Evolutionary conservation across 2,113 vertebrate genomes (phyloP).

Genomic region (Pardalotus punctatus): DNA sequence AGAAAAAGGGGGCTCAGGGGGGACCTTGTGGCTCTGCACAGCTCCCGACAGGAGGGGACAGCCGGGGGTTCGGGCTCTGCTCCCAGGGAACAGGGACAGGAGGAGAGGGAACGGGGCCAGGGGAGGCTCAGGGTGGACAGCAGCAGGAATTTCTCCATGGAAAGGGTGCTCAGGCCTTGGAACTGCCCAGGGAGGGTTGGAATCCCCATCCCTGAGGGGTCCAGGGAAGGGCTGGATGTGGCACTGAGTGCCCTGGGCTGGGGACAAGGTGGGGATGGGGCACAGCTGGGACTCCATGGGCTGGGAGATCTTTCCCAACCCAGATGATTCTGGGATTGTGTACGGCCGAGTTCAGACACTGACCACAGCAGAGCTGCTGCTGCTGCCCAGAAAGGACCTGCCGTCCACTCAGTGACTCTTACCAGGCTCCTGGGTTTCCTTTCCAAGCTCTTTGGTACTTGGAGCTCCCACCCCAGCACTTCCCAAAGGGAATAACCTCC

Average conservation of each 20-base stretch:
- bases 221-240: neutral
- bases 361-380: neutral
- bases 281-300: neutral
- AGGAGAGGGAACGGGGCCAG: neutral
- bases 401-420: neutral
- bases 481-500: neutral
- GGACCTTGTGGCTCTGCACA: neutral
- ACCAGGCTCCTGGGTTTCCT: neutral
- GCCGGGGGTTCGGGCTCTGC: rapidly evolving
- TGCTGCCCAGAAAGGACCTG: neutral
- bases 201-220: neutral
- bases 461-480: neutral
- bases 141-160: neutral
- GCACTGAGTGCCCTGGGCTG: neutral
- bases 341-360: neutral
- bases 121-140: rapidly evolving
- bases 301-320: neutral
- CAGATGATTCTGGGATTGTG: neutral
- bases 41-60: neutral
- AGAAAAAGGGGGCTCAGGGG: neutral
- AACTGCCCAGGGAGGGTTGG: neutral
- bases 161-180: neutral
- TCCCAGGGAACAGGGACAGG: neutral
- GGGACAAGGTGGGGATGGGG: neutral
- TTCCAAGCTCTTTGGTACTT: neutral